Conservation (phyloP, 2,888 invertebrate genomes). For the Ophioninae sp. region DNA sequence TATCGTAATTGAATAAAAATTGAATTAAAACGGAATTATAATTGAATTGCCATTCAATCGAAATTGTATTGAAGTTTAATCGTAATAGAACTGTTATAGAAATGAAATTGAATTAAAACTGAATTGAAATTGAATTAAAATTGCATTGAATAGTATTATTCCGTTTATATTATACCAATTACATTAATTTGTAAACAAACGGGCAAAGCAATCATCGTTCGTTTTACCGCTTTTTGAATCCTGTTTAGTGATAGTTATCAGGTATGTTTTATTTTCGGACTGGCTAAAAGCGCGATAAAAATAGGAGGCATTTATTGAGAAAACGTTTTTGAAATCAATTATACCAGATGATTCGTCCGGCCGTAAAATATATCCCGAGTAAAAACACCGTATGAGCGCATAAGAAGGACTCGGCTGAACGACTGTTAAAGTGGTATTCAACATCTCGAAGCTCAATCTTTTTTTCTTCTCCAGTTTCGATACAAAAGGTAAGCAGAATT, state of each 20-base stretch:
- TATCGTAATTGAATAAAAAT: no score
- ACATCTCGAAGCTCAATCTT: constrained; percentile 25
- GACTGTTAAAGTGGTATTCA: constrained; percentile 37
- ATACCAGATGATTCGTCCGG: constrained; percentile 19
- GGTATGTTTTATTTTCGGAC: neutral
- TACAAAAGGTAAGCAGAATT: constrained; percentile 23
- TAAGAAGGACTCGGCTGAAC: constrained; percentile 2
- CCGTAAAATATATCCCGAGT: constrained; percentile 17
- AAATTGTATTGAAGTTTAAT: no score
- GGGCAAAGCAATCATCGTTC: neutral
- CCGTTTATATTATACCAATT: no score
- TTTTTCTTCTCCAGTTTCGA: constrained; percentile 24
- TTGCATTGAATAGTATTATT: no score
- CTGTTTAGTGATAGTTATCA: neutral
- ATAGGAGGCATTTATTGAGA: neutral
- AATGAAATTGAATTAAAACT: no score
- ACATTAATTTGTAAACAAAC: no score
- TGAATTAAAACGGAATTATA: no score
- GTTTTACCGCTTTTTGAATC: neutral
- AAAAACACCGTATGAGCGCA: constrained; percentile 15
- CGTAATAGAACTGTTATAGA: no score
- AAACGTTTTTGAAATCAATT: constrained; percentile 27
- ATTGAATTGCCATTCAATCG: no score
- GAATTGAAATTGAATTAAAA: no score
- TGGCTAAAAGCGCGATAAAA: neutral